Base-by-base conservation (phyloP, 2,888 invertebrate genomes). In the Gymnoscelis rufifasciata region DNA sequence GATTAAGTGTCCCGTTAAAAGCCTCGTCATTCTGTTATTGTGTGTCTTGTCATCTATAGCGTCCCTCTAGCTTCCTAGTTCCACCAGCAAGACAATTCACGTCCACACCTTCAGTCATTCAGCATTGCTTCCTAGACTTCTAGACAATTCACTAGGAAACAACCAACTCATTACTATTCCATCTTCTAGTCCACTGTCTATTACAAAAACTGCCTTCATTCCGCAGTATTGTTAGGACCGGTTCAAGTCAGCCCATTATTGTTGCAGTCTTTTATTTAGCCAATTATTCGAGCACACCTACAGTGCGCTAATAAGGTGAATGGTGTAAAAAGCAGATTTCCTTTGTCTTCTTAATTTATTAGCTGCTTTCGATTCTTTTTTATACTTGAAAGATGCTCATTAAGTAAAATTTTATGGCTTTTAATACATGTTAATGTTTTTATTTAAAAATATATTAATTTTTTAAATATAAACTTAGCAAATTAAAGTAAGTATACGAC, bases 181-280 rank as follows among this genome's bases (percentile, higher is more conserved):
- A 43, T 41, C 26, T 40, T 43, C 43, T 29, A 28, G 47, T 47
- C 39, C 39, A 23, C 28, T 43, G 40, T 28, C 48, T 39, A 48
- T 43, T 48, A 45, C 41, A 49, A 42, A 41, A 45, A 45, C 33
- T 35, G 33, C 38, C 38, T 43, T 38, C 43, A 47, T 47, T 47
- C 29, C 36, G 38, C 24, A 13, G 40, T 41, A 38, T 42, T 38
- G 41, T 45, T 10, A 13, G 11, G 26, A 45, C 49, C 49, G 44
- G 49, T 45, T 35, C 29, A 13, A 44, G 49, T 45, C 45, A 48
- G 39, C 14, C 43, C 48, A 43, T 37, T 43, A 47, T 39, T 36
- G 37, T 29, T 26, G 41, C 26, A 15, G 19, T 10, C 26, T 31
- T 42, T 38, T 44, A 44, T 49, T 43, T 49, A 42, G 41, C 24